Evolutionary conservation across 2,797 vertebrate genomes (phyloP).

Genomic region (Benthosema pterotum): DNA sequence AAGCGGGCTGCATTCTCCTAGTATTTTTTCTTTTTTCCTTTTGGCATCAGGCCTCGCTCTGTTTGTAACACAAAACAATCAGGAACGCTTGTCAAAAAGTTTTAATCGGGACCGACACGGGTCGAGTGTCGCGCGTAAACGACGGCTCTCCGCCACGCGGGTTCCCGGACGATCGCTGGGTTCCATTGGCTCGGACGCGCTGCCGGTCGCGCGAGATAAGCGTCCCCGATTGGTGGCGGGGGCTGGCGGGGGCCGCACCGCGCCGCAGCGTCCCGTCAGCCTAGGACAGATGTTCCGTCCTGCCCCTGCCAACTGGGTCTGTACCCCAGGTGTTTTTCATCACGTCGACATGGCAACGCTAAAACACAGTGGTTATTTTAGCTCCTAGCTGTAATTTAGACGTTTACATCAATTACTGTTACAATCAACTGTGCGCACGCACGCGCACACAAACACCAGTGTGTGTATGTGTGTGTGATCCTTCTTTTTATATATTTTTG

Average conservation of each 20-base stretch:
- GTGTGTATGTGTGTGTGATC: slow-evolving; percentile 4
- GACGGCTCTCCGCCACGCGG: too few species aligned
- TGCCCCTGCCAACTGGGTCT: slow-evolving; percentile 50
- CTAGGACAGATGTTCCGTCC: slow-evolving; percentile 67
- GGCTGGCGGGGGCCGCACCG: too few species aligned
- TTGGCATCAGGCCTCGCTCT: slow-evolving; percentile 28
- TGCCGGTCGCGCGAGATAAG: too few species aligned
- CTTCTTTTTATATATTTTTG: slow-evolving; percentile 47
- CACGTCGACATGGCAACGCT: slow-evolving; percentile 77
- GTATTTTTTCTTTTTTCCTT: not conserved
- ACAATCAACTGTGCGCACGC: slow-evolving; percentile 70
- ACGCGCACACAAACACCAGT: slow-evolving; percentile 32
- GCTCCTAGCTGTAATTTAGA: slow-evolving; percentile 81
- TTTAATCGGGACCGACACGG: slow-evolving; percentile 47
- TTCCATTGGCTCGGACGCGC: slow-evolving; percentile 44
- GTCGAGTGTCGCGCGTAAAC: slow-evolving; percentile 28
- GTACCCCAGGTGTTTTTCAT: slow-evolving; percentile 76
- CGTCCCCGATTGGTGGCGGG: slow-evolving; percentile 56
- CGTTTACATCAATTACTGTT: slow-evolving; percentile 82
- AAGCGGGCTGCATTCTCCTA: slow-evolving; percentile 4
- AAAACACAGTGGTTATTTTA: slow-evolving; percentile 80
- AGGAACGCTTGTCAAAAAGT: slow-evolving; percentile 42
- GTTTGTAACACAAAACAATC: slow-evolving; percentile 41
- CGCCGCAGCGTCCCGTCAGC: slow-evolving; percentile 43
- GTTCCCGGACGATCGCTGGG: slow-evolving; percentile 13